These are phyloP conservation scores for Berghia stephanieae DNA, from an alignment of 1,140 invertebrate genomes.

Conservation along the genomic window DNA sequence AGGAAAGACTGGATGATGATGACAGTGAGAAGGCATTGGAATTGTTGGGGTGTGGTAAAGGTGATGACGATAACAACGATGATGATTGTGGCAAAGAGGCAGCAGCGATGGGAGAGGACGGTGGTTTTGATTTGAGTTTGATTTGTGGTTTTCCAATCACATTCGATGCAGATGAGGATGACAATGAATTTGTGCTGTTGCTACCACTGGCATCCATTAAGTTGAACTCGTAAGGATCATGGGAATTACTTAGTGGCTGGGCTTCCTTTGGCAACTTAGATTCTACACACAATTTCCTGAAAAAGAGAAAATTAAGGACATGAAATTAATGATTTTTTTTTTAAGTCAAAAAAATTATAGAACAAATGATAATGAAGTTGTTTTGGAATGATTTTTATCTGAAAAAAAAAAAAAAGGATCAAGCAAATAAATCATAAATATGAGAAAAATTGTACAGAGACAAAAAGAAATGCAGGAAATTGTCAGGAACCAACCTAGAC, in stretches of 20 bases:
- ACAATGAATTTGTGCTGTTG: slow-evolving; percentile 35
- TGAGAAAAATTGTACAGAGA: too few species aligned
- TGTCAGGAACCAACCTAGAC: too few species aligned
- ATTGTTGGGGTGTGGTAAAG: too few species aligned
- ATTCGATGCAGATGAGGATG: slow-evolving; percentile 32
- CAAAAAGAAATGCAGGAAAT: not conserved
- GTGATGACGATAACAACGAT: too few species aligned
- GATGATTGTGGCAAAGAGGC: not conserved
- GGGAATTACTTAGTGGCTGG: slow-evolving; percentile 45
- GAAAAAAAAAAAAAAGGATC: too few species aligned
- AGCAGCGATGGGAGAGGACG: slow-evolving; percentile 30
- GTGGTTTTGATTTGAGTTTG: slow-evolving; percentile 49
- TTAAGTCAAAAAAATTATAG: not conserved
- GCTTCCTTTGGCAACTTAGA: slow-evolving; percentile 59
- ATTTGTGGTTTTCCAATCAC: slow-evolving; percentile 16
- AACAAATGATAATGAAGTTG: too few species aligned
- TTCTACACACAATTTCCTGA: slow-evolving; percentile 63
- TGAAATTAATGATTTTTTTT: not conserved
- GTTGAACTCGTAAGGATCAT: slow-evolving; percentile 62
- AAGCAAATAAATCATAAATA: too few species aligned
- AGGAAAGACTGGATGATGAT: too few species aligned
- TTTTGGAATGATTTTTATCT: too few species aligned
- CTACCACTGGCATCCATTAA: slow-evolving; percentile 42
- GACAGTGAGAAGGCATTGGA: too few species aligned
- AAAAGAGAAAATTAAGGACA: too few species aligned